These are phyloP conservation scores for Amphiura filiformis DNA, from an alignment of 35 echinoderm and acorn worm genomes.

Conservation along the genomic window DNA sequence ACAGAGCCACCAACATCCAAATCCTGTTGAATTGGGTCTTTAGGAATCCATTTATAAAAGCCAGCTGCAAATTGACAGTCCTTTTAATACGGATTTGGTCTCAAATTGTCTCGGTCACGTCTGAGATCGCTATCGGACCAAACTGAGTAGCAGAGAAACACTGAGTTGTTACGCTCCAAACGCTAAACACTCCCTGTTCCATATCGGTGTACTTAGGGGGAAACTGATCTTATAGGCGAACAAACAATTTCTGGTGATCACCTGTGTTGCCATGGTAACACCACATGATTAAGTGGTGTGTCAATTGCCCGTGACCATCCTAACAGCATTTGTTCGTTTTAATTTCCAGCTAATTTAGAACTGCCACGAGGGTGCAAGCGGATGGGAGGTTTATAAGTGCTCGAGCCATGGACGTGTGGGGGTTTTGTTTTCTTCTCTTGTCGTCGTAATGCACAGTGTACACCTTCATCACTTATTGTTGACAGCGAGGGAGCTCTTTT, in stretches of 20 bases:
- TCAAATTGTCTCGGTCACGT: not conserved
- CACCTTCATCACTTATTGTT: not conserved
- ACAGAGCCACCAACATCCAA: not conserved
- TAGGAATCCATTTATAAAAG: not conserved
- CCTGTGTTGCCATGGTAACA: not conserved
- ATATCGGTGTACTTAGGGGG: not conserved
- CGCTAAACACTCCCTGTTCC: not conserved
- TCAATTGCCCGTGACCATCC: constrained; percentile 1
- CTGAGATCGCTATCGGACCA: not conserved
- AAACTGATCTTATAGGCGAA: not conserved
- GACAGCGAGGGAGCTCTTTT: not conserved
- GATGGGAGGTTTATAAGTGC: not conserved
- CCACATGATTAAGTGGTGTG: constrained; percentile 5
- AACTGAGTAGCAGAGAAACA: not conserved
- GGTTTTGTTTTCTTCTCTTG: not conserved
- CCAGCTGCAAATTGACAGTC: constrained; percentile 8
- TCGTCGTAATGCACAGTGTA: not conserved
- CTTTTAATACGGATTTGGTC: not conserved
- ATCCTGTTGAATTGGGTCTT: not conserved
- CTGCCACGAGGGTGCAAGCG: not conserved
- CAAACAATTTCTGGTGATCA: constrained; percentile 14
- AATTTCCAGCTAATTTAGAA: constrained; percentile 12
- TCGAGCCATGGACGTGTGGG: not conserved
- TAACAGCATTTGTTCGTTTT: constrained; percentile 5
- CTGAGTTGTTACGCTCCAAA: not conserved